Conservation (phyloP, 1,140 invertebrate species). For the Drosophila pseudoananassae region DNA sequence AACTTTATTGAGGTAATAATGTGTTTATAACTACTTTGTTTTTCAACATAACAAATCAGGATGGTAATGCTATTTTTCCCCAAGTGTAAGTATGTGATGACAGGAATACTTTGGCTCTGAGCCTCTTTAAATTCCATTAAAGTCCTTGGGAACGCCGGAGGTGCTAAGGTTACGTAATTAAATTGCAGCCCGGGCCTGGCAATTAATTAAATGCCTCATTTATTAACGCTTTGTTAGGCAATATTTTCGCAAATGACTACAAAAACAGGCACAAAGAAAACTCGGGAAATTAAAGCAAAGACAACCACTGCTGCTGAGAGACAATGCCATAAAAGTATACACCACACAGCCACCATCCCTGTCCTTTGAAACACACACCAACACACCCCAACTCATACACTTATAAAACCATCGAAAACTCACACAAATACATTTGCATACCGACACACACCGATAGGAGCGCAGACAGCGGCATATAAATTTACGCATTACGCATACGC, state of each 20-base stretch:
- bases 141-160: conserved; percentile 60
- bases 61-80: background rate
- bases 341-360: conserved; percentile 3
- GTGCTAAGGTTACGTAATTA: conserved; percentile 82
- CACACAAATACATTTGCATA: conserved; percentile 9
- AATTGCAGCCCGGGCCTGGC: conserved; percentile 64
- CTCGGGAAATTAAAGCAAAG: conserved; percentile 44
- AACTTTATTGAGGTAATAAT: background rate
- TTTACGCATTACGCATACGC: conserved; percentile 70
- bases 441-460: conserved; percentile 1
- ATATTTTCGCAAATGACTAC: conserved; percentile 79
- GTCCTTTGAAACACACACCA: background rate
- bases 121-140: conserved; percentile 70
- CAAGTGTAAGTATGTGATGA: conserved; percentile 14
- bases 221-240: conserved; percentile 81
- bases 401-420: conserved; percentile 21
- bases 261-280: conserved; percentile 49
- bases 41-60: background rate
- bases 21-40: too few species aligned
- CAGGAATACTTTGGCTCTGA: conserved; percentile 12
- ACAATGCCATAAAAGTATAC: conserved; percentile 41
- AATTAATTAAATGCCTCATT: conserved; percentile 83
- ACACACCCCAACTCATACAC: background rate
- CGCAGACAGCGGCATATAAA: conserved; percentile 38
- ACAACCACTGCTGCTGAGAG: conserved; percentile 13